Evolutionary conservation across 1,140 invertebrate species (phyloP), one percentile per base, ranked within the genome.

Genomic region (Theocolax elegans): DNA sequence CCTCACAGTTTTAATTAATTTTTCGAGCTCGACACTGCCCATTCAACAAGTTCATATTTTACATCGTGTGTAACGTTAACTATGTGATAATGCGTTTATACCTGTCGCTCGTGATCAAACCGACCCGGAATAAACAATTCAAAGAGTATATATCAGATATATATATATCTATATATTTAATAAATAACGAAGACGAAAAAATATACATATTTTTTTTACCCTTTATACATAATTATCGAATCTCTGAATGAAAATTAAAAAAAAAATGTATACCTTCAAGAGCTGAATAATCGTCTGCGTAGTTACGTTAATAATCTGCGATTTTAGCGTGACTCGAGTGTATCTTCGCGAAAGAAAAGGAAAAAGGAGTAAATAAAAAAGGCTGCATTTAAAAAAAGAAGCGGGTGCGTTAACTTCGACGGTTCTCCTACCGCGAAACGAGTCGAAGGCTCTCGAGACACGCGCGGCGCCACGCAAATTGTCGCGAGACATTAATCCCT

Each of bases 1-100:
- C n/a, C n/a, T n/a, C n/a, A n/a, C n/a, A n/a, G n/a, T 59, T 59
- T 59, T 67, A 48, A 58, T 58, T 49, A 59, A 59, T 66, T 59
- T 23, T 58, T 59, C 15, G 13, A 4, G 10, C 15, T 38, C 17
- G 13, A 31, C 31, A 8, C 27, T n/a, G 44, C 53, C 17, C 15
- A 49, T 56, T 67, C 9, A 67, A 67, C 53, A 67, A 67, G 56
- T 59, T 48, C 38, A 12, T 67, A 59, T 17, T 67, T 48, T 59
- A 59, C 54, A 67, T 40, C 44, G 21, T 7, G 9, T n/a, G 48
- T 19, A 49, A 48, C 40, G 25, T 40, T 67, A 67, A 56, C 19
- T 49, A 51, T 58, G 53, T 63, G 8, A 38, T 67, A 38, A 13
- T 35, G 25, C 31, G 13, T 51, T 49, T 59, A 29, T 49, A 49